phyloP scores from a whole-genome alignment of 2,113 vertebrate genomes.

The Bambusicola thoracicus region DNA sequence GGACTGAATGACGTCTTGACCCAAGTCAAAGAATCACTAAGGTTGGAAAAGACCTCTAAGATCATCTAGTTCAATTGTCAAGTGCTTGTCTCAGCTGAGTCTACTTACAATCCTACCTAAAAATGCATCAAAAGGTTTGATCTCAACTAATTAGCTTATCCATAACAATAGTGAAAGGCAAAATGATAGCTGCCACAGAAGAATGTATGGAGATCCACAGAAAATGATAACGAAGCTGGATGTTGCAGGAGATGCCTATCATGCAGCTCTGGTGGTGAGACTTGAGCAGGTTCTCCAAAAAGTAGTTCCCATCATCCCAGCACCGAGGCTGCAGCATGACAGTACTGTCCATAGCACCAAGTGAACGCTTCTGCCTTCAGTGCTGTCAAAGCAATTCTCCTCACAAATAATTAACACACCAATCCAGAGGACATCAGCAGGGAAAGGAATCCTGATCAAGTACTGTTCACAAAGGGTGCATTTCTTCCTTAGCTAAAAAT shows the following conservation, averaged over 20 bases:
- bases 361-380: not conserved
- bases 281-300: not conserved
- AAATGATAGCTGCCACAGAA: rapidly evolving
- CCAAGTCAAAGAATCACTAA: not conserved
- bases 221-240: rapidly evolving
- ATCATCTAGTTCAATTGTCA: too few species aligned
- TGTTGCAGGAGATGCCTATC: not conserved
- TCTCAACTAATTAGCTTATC: not conserved
- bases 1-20: rapidly evolving
- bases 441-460: not conserved
- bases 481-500: not conserved
- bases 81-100: not conserved
- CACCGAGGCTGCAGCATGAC: rapidly evolving
- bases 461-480: not conserved
- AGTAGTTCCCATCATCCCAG: not conserved
- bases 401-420: not conserved
- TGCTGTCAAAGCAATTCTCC: conserved; percentile 10
- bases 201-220: rapidly evolving
- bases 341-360: not conserved
- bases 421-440: not conserved
- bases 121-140: not conserved
- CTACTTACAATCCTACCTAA: not conserved
- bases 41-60: too few species aligned
- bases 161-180: not conserved
- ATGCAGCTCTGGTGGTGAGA: not conserved